phyloP scores from a whole-genome alignment of 2,888 invertebrate genomes.

The Drosophila nr. medialis region DNA sequence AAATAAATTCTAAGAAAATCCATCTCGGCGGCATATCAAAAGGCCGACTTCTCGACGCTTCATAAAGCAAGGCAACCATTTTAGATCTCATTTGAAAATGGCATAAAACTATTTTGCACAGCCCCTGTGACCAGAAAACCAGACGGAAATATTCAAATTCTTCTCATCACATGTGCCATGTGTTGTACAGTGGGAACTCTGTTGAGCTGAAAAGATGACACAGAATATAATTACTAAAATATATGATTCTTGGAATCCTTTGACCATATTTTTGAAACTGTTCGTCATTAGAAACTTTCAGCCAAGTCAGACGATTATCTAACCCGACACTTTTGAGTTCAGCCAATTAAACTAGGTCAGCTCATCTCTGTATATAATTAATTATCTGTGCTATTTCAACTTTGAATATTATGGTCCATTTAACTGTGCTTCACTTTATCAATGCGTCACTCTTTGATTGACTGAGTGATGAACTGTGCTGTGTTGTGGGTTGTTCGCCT shows the following conservation, averaged over 20 bases:
- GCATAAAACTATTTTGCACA: slow-evolving; percentile 67
- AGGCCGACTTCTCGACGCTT: slow-evolving; percentile 13
- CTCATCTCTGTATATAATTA: neutral
- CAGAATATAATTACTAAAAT: neutral
- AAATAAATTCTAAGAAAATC: slow-evolving; percentile 67
- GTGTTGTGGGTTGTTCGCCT: slow-evolving; percentile 27
- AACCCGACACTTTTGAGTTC: neutral
- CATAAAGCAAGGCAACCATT: slow-evolving; percentile 26
- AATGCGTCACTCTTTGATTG: slow-evolving; percentile 37
- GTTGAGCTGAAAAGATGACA: neutral
- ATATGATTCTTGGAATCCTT: neutral
- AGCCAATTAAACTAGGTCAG: neutral
- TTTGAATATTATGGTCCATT: slow-evolving; percentile 1
- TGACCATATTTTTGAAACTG: neutral
- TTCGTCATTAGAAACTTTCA: neutral
- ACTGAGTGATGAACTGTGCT: slow-evolving; percentile 44
- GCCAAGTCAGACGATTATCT: neutral
- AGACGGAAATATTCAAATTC: slow-evolving; percentile 27
- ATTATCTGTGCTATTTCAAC: slow-evolving; percentile 1
- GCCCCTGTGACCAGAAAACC: slow-evolving; percentile 29
- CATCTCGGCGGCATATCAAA: slow-evolving; percentile 52
- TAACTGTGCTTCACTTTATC: slow-evolving; percentile 35
- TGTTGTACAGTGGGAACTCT: slow-evolving; percentile 36
- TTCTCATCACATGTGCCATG: slow-evolving; percentile 10
- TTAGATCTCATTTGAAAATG: slow-evolving; percentile 65